Evolutionary conservation across 1,140 invertebrate species (phyloP), one percentile per base, ranked within the genome.

Genomic region (Diprion similis): DNA sequence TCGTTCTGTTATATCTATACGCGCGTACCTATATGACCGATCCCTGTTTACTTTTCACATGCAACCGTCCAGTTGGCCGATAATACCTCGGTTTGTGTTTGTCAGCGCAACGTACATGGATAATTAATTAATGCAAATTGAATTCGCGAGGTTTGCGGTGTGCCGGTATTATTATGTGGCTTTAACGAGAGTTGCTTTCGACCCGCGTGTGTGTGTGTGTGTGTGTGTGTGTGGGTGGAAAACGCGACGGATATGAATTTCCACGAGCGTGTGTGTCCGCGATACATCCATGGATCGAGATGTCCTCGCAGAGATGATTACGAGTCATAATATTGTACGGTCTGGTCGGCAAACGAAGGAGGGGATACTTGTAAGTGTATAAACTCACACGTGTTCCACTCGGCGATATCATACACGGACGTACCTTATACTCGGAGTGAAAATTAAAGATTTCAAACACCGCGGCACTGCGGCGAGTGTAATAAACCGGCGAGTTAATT

Each of bases 41-140:
- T 59, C 11, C n/a, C 11, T 59, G n/a, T 59, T 59, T 59, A 59
- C 51, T 59, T 59, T 59, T 59, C 51, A 59, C 51, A 8, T 13
- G 11, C n/a, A 13, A 59, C 6, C 51, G 11, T 6, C 11, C 51
- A 59, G 11, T 59, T 17, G 51, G 11, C 51, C 51, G 51, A 59
- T 59, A 17, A 59, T 59, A 3, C 11, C 51, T 13, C 51, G 51
- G 51, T 59, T 59, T 59, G 24, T 59, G 51, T 59, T 59, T 59
- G 51, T 59, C 51, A 9, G 51, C 51, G 9, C 51, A 59, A 59
- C n/a, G 51, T 59, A 59, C 11, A 59, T 59, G n/a, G 11, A 59
- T 13, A 17, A 59, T 59, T 59, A 59, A 59, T 59, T 59, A 59
- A 59, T 59, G 51, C n/a, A 59, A 59, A 59, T 59, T 59, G n/a